Evolutionary conservation across 1,140 invertebrate genomes (phyloP).

Genomic region (Drosophila miranda): DNA sequence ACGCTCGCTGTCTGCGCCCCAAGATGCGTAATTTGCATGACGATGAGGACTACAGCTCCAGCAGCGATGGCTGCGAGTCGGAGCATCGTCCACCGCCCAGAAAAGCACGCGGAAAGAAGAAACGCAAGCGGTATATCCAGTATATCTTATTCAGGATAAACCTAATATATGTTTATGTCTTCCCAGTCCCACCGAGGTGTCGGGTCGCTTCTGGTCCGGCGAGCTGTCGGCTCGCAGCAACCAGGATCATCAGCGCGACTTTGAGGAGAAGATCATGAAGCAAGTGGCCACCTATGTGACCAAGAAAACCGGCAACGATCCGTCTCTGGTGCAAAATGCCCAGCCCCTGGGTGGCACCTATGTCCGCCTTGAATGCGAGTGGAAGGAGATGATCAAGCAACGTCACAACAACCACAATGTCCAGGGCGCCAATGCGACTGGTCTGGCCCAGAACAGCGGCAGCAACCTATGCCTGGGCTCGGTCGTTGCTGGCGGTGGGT

Average conservation of each 20-base stretch:
- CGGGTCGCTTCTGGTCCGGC: slow-evolving; percentile 87
- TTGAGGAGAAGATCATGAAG: slow-evolving; percentile 88
- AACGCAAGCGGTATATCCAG: slow-evolving; percentile 43
- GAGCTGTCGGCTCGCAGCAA: slow-evolving; percentile 90
- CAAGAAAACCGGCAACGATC: slow-evolving; percentile 77
- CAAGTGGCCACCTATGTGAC: slow-evolving; percentile 87
- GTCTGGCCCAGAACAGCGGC: slow-evolving; percentile 20
- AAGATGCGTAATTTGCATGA: slow-evolving; percentile 40
- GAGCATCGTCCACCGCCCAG: slow-evolving; percentile 59
- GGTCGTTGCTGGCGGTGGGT: slow-evolving; percentile 5
- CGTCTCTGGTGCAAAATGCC: slow-evolving; percentile 43
- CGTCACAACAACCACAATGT: slow-evolving; percentile 63
- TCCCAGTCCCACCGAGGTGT: slow-evolving; percentile 61
- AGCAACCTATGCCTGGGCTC: slow-evolving; percentile 42
- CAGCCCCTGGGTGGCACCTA: slow-evolving; percentile 86
- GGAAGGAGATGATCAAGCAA: slow-evolving; percentile 85
- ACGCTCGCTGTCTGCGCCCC: slow-evolving; percentile 31
- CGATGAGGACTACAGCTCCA: slow-evolving; percentile 61
- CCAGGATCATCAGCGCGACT: slow-evolving; percentile 92
- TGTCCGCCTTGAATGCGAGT: slow-evolving; percentile 88
- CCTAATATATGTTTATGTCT: background rate
- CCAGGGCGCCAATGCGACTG: slow-evolving; percentile 7
- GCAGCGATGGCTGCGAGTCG: slow-evolving; percentile 81
- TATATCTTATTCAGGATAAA: background rate
- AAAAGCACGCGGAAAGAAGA: slow-evolving; percentile 58